Conservation (phyloP, 2,888 invertebrate genomes). For the Platycnemis pennipes region DNA sequence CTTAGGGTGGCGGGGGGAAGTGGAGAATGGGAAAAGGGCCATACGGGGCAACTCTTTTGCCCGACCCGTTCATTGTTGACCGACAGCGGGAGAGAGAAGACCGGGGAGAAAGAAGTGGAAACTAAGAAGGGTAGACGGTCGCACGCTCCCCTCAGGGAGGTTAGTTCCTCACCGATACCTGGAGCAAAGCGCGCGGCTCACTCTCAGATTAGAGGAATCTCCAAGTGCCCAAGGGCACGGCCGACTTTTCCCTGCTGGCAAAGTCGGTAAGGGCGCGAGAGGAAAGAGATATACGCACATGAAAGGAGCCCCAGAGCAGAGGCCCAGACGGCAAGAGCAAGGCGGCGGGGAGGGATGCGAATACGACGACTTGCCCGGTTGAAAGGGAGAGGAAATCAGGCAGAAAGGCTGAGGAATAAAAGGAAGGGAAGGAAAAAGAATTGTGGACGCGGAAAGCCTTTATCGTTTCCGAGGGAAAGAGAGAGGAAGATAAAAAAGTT, state of each 20-base stretch:
- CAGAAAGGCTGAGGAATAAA: background rate
- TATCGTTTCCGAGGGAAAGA: background rate
- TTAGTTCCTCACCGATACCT: too few species aligned
- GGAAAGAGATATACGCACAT: background rate
- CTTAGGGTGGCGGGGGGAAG: background rate
- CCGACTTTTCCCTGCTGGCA: background rate
- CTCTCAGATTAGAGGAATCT: too few species aligned
- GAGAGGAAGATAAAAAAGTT: background rate
- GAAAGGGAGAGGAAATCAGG: slow-evolving; percentile 39
- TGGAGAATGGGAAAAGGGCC: background rate
- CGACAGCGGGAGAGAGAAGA: background rate
- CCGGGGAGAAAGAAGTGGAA: background rate
- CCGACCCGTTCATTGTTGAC: background rate
- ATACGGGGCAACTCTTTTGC: background rate
- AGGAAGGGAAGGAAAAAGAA: background rate
- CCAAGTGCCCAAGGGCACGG: too few species aligned
- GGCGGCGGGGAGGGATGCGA: background rate
- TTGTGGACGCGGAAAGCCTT: slow-evolving; percentile 3
- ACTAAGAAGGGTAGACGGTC: too few species aligned
- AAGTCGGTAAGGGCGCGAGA: background rate
- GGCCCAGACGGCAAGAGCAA: background rate
- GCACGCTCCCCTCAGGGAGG: too few species aligned
- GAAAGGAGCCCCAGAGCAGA: background rate
- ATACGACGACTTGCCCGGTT: background rate
- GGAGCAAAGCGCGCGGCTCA: too few species aligned